These are phyloP conservation scores for Drosophila trichaetosa DNA, from an alignment of 2,888 invertebrate genomes.

Conservation along the genomic window DNA sequence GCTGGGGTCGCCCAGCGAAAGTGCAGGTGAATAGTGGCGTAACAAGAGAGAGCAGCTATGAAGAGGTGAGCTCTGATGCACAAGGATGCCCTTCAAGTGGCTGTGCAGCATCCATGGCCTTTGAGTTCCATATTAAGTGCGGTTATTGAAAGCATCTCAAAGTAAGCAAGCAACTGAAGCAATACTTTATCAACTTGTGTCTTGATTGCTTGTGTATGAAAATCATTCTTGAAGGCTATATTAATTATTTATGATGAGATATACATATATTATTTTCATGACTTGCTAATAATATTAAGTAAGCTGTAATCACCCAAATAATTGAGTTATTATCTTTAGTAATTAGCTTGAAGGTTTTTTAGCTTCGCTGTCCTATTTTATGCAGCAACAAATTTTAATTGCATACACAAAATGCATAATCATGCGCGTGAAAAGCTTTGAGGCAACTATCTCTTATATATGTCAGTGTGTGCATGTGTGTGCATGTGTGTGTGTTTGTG, in stretches of 20 bases:
- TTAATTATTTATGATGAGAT: neutral
- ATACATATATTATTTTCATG: neutral
- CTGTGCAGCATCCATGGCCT: constrained; percentile 15
- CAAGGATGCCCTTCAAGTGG: constrained; percentile 33
- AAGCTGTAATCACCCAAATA: neutral
- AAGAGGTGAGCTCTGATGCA: neutral
- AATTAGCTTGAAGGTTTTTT: constrained; percentile 66
- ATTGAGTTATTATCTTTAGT: constrained; percentile 45
- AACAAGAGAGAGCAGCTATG: neutral
- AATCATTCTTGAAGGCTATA: neutral
- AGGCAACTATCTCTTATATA: constrained; percentile 4
- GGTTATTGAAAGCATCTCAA: constrained; percentile 8
- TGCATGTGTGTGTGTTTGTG: constrained; percentile 22
- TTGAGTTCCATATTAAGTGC: constrained; percentile 32
- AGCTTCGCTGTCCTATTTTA: constrained; percentile 36
- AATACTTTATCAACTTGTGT: neutral
- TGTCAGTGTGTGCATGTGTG: neutral
- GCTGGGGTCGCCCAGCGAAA: constrained; percentile 55
- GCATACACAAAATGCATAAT: constrained; percentile 71
- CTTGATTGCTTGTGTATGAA: neutral
- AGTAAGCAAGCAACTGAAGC: neutral
- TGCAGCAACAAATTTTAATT: constrained; percentile 61
- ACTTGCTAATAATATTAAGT: neutral
- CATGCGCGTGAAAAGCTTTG: constrained; percentile 52
- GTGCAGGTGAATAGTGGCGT: constrained; percentile 43